These are phyloP conservation scores for Tachycineta bicolor DNA, from an alignment of 2,113 vertebrate species.

Conservation along the genomic window DNA sequence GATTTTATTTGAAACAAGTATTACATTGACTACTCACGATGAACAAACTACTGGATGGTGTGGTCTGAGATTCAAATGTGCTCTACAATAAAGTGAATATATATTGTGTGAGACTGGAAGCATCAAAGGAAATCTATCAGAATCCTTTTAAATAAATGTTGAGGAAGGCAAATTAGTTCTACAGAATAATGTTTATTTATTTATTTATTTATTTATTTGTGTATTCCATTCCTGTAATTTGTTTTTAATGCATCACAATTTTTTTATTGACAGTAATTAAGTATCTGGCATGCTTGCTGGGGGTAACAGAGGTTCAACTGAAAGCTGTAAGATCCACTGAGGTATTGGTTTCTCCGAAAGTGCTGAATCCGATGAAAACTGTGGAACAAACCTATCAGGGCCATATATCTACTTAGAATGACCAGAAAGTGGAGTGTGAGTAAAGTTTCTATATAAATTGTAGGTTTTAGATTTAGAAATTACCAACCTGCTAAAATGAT, in stretches of 20 bases:
- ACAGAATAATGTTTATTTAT: background rate
- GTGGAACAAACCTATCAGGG: background rate
- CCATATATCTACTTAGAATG: background rate
- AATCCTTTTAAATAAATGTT: background rate
- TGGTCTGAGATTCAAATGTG: background rate
- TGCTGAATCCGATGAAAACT: background rate
- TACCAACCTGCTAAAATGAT: background rate
- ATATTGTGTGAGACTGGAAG: background rate
- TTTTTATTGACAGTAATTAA: background rate
- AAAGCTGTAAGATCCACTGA: background rate
- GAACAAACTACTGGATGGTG: background rate
- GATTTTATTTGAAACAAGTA: background rate
- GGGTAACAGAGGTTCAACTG: background rate
- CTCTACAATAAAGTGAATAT: background rate
- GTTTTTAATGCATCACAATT: background rate
- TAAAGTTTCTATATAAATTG: background rate
- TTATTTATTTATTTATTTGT: background rate
- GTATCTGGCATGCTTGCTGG: background rate
- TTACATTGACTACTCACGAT: background rate
- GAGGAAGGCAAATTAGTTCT: background rate
- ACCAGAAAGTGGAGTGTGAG: background rate
- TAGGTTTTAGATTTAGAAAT: background rate
- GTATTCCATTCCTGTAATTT: background rate
- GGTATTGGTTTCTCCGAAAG: background rate
- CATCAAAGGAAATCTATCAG: background rate